Evolutionary conservation across 2,888 invertebrate genomes (phyloP), one percentile per base, ranked within the genome.

Genomic region (Lasioglossum vierecki): DNA sequence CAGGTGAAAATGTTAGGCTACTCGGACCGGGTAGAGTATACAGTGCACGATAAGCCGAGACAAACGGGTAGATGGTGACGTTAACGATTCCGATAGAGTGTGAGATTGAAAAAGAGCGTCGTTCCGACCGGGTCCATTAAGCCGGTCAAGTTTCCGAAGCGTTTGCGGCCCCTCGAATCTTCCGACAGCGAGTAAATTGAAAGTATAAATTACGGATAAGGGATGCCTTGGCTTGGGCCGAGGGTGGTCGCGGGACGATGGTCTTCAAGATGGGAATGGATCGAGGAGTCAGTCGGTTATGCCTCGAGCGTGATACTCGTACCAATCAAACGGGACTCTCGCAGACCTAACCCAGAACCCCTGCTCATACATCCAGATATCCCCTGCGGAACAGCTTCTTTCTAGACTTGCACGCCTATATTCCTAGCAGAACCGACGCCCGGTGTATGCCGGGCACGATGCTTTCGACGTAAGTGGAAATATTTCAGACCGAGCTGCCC

Each of bases 171-270:
- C 30, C 13, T 9, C 26, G 76, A 80, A 88, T 87, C 89, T 82
- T 87, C 82, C 81, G 80, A 86, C 80, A 76, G 78, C n/a, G 76
- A 88, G 90, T 93, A 94, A 94, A 94, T 94, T 93, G 93, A 94
- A 94, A 93, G 93, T 94, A 94, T 94, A 94, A 94, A 94, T 94
- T 94, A 93, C 92, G 91, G 92, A 94, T 94, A 93, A 94, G 92
- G 90, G 91, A 93, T 88, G 90, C 87, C 83, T 72, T 74, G 66
- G 39, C 30, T 22, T 63, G 74, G 57, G n/a, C n/a, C 57, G 57
- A 68, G 79, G 79, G 60, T 63, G 80, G 76, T 30, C 53, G 72
- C 15, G 76, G 75, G 82, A 76, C 72, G 86, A 89, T 76, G 77
- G 76, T 72, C 78, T 39, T 63, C 83, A 79, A 35, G 84, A 89